Conservation (phyloP, 1,140 invertebrate genomes). For the Leptinotarsa texana region DNA sequence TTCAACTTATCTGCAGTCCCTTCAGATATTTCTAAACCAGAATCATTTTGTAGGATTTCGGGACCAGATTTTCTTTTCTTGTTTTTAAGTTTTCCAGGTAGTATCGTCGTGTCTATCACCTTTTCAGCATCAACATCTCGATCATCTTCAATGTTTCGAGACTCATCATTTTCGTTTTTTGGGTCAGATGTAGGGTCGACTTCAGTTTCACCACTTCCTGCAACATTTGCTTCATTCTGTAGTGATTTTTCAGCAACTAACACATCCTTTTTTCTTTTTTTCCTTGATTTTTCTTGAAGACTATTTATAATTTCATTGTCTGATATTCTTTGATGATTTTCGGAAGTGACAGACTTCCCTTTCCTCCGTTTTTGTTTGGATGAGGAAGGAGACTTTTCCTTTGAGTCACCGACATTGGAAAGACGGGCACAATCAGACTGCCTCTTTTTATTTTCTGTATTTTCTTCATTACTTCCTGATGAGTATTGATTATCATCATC, state of each 20-base stretch:
- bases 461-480: conserved; percentile 19
- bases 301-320: neutral
- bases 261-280: conserved; percentile 15
- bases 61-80: neutral
- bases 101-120: neutral
- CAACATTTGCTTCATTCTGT: neutral
- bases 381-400: neutral
- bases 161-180: conserved; percentile 7
- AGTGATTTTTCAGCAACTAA: neutral
- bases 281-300: conserved; percentile 12
- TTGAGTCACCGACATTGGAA: neutral
- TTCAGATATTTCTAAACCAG: too few relatives aligned
- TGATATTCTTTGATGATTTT: neutral
- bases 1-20: neutral
- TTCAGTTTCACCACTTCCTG: neutral
- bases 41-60: neutral
- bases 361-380: conserved; percentile 3
- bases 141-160: neutral
- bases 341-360: neutral
- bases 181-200: neutral
- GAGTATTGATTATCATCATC: conserved; percentile 14
- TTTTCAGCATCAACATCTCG: neutral
- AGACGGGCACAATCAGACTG: neutral
- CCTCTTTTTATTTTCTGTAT: conserved; percentile 23
- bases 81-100: neutral